Percentiles rank a stretch among this genome's conserved stretches.
Evolutionary conservation across 2,888 invertebrate genomes (phyloP).

Genomic region (Drosophila planitibia): DNA sequence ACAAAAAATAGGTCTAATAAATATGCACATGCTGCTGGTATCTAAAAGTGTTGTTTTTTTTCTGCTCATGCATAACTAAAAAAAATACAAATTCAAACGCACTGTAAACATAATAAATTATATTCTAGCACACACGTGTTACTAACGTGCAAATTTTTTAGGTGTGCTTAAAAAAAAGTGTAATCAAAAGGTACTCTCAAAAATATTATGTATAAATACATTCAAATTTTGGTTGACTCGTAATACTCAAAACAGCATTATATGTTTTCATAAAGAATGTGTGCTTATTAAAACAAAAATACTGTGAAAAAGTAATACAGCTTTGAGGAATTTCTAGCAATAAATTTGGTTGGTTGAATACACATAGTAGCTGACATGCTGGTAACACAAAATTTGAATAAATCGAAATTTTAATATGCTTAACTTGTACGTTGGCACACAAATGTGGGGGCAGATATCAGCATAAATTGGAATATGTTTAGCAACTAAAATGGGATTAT

Average conservation of each 20-base stretch:
- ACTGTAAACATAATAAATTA: slow-evolving; percentile 48
- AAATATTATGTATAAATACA: slow-evolving; percentile 55
- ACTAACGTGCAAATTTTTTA: slow-evolving; percentile 12
- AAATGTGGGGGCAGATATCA: slow-evolving; percentile 19
- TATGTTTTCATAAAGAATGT: slow-evolving; percentile 60
- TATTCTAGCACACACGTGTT: slow-evolving; percentile 32
- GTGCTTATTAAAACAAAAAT: slow-evolving; percentile 33
- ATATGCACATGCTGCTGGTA: slow-evolving; percentile 23
- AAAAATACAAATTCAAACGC: slow-evolving; percentile 50
- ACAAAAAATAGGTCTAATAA: slow-evolving; percentile 14
- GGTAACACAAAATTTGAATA: slow-evolving; percentile 21
- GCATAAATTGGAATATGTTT: slow-evolving; percentile 29
- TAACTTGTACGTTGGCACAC: slow-evolving; percentile 1
- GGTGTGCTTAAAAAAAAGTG: slow-evolving; percentile 24
- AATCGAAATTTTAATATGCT: slow-evolving; percentile 2
- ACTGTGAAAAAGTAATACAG: not conserved
- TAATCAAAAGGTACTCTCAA: slow-evolving; percentile 25
- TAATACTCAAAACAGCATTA: slow-evolving; percentile 36
- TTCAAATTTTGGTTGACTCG: slow-evolving; percentile 42
- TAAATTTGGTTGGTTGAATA: slow-evolving; percentile 1
- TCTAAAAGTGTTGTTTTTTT: slow-evolving; percentile 6
- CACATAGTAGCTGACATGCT: slow-evolving; percentile 29
- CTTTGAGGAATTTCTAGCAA: slow-evolving; percentile 3
- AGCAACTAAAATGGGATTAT: slow-evolving; percentile 4
- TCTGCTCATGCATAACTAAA: slow-evolving; percentile 45